Conservation (phyloP, 2,888 invertebrate species). For the Antitype chi region DNA sequence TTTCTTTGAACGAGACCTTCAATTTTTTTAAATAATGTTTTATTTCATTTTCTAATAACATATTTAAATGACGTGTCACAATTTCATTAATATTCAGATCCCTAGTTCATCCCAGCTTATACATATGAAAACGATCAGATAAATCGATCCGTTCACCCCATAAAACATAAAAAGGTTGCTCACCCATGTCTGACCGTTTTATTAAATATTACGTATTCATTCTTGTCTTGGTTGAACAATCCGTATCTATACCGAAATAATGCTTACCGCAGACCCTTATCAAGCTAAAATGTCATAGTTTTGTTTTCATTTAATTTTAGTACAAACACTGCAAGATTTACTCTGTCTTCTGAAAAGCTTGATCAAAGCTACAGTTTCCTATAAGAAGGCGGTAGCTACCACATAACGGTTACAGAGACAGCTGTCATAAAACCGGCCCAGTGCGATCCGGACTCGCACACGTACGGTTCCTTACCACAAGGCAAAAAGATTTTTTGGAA, state of each 20-base stretch:
- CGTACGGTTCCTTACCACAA: no score
- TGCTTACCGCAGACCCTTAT: constrained; percentile 1
- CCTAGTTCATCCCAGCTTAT: not conserved
- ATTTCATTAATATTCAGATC: constrained; percentile 7
- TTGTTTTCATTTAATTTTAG: constrained; percentile 1
- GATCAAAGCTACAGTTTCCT: not conserved
- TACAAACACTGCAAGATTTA: not conserved
- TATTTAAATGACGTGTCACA: not conserved
- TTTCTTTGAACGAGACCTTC: not conserved
- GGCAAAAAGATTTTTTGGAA: no score
- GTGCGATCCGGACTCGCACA: no score
- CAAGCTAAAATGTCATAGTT: constrained; percentile 5
- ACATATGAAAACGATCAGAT: not conserved
- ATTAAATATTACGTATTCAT: constrained; percentile 39
- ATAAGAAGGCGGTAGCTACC: not conserved
- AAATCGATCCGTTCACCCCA: constrained; percentile 1
- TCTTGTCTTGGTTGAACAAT: constrained; percentile 4
- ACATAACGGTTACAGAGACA: not conserved
- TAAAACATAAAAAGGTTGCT: constrained; percentile 23
- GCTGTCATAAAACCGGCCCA: not conserved
- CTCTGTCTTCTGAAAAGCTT: not conserved
- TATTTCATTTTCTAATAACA: not conserved
- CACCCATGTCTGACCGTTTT: constrained; percentile 25
- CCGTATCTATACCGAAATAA: constrained; percentile 4
- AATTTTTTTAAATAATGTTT: not conserved